Evolutionary conservation across 1,140 invertebrate genomes (phyloP).

Genomic region (Ectropis grisescens): DNA sequence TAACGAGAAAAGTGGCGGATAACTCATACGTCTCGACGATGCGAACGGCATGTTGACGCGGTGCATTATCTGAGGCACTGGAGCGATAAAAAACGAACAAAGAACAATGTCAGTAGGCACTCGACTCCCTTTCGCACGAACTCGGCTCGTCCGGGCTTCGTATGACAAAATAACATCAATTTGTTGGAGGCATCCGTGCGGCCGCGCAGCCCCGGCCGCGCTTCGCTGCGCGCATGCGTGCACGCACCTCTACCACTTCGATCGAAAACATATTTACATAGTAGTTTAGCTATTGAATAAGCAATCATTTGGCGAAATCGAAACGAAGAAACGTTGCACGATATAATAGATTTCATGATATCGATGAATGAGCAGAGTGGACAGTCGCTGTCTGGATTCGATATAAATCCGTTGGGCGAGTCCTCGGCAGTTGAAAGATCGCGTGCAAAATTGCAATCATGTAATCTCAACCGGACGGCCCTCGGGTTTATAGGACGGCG

Average conservation of each 20-base stretch:
- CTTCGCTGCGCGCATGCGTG: conserved; percentile 25
- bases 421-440: too few relatives aligned
- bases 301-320: conserved; percentile 34
- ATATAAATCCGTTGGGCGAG: too few relatives aligned
- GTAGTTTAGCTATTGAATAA: conserved; percentile 18
- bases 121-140: conserved; percentile 52
- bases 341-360: too few relatives aligned
- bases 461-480: too few relatives aligned
- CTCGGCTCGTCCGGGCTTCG: conserved; percentile 21
- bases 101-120: conserved; percentile 53
- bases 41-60: conserved; percentile 40
- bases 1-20: conserved; percentile 58
- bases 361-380: too few relatives aligned
- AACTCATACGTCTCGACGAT: conserved; percentile 34
- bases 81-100: conserved; percentile 62
- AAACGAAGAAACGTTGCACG: conserved; percentile 9
- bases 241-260: conserved; percentile 16
- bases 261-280: conserved; percentile 29
- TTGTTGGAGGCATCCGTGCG: conserved; percentile 22
- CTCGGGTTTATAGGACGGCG: too few relatives aligned
- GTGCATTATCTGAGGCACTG: conserved; percentile 57
- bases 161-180: conserved; percentile 42
- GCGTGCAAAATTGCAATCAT: conserved; percentile 2
- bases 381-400: too few relatives aligned
- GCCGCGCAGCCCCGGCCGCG: conserved; percentile 18